Conservation (phyloP, 2,797 vertebrate genomes). For the Sebastes jordani region DNA sequence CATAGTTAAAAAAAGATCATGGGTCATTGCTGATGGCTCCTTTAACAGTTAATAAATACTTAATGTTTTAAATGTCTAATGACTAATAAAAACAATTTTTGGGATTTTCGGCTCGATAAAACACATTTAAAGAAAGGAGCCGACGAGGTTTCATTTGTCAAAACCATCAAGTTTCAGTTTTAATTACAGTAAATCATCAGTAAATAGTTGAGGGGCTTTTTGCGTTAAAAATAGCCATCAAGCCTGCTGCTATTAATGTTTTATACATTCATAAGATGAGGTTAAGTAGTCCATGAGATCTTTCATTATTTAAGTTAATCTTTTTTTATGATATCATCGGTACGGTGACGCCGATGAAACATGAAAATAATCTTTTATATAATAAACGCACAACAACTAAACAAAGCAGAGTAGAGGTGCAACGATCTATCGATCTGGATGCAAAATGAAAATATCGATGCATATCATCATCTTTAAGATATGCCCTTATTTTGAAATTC, state of each 20-base stretch:
- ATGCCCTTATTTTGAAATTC: too few species aligned
- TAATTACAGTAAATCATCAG: background rate
- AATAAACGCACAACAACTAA: background rate
- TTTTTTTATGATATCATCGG: background rate
- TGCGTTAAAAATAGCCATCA: background rate
- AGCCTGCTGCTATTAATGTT: background rate
- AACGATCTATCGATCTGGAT: too few species aligned
- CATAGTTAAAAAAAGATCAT: background rate
- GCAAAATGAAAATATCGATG: too few species aligned
- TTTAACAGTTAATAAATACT: background rate
- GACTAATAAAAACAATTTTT: background rate
- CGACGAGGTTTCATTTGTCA: background rate
- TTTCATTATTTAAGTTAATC: background rate
- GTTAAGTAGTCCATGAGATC: background rate
- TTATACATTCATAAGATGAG: background rate
- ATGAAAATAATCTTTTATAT: background rate
- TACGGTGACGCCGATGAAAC: background rate
- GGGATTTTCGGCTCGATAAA: background rate
- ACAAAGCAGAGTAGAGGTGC: background rate
- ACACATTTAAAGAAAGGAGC: background rate
- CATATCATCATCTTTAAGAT: too few species aligned
- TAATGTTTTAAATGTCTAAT: background rate
- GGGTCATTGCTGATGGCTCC: background rate
- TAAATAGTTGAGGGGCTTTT: background rate
- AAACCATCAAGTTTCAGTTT: background rate